phyloP scores from a whole-genome alignment of 2,888 invertebrate genomes.

The Pseudanteris insignis region DNA sequence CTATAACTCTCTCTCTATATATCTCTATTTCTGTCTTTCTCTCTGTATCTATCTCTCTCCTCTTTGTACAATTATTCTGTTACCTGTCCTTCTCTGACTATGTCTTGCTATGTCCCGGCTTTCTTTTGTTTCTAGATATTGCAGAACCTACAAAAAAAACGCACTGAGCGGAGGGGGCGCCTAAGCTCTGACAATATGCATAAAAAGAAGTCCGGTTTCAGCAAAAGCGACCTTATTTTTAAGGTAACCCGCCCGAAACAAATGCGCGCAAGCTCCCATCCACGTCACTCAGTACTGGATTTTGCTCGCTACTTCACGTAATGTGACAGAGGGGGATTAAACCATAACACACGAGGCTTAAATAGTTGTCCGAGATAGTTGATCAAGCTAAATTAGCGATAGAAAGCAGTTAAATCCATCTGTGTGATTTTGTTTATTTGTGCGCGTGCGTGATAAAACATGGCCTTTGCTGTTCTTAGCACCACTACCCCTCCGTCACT shows the following conservation, averaged over 20 bases:
- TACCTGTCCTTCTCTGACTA: constrained; percentile 70
- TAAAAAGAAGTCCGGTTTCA: constrained; percentile 91
- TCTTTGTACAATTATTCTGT: constrained; percentile 59
- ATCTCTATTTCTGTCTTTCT: constrained; percentile 46
- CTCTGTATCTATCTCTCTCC: constrained; percentile 30
- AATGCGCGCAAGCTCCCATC: constrained; percentile 62
- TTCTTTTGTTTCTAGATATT: constrained; percentile 96
- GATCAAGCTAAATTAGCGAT: no score
- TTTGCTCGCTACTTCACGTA: constrained; percentile 50
- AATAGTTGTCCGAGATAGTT: constrained; percentile 1
- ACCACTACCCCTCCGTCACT: constrained; percentile 47
- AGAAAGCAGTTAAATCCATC: no score
- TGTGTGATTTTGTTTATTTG: constrained; percentile 4
- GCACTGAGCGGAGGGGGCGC: constrained; percentile 96
- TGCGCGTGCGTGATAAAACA: no score
- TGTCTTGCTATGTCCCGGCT: constrained; percentile 77
- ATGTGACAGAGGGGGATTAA: constrained; percentile 49
- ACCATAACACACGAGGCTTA: constrained; percentile 9
- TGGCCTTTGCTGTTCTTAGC: constrained; percentile 1
- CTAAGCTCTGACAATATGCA: constrained; percentile 89
- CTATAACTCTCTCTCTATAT: constrained; percentile 47
- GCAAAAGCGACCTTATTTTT: constrained; percentile 98
- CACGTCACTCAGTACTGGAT: constrained; percentile 50
- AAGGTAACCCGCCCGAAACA: constrained; percentile 84
- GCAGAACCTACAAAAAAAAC: constrained; percentile 99